Evolutionary conservation across 2,888 invertebrate species (phyloP).

Genomic region (Cheilosia vulpina): DNA sequence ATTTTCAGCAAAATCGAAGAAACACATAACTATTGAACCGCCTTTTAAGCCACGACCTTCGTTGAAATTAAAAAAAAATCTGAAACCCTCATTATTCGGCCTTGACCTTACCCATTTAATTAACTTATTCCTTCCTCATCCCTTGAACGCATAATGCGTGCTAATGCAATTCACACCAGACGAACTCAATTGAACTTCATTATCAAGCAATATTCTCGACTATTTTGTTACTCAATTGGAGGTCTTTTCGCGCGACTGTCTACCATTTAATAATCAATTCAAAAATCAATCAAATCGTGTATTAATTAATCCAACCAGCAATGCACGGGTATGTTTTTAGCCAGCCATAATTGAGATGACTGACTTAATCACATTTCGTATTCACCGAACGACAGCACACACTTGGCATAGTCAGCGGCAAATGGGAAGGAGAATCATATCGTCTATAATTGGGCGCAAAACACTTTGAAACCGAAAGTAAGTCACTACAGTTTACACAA

Average conservation of each 20-base stretch:
- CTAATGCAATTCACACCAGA: not conserved
- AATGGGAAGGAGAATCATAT: not conserved
- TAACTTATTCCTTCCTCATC: not conserved
- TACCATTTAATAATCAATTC: conserved; percentile 21
- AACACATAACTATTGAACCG: not conserved
- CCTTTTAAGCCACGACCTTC: not conserved
- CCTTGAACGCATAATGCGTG: conserved; percentile 3
- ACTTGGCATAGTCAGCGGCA: conserved; percentile 40
- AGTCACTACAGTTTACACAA: conserved; percentile 33
- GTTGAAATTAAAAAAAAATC: not conserved
- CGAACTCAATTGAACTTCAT: conserved; percentile 22
- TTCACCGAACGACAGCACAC: conserved; percentile 46
- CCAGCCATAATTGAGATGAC: conserved; percentile 17
- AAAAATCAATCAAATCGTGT: conserved; percentile 51
- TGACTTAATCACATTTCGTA: conserved; percentile 55
- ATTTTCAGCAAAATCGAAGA: no score
- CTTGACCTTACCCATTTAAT: conserved; percentile 28
- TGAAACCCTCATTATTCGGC: not conserved
- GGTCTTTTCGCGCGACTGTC: not conserved
- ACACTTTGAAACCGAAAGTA: conserved; percentile 38
- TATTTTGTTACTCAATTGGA: conserved; percentile 24
- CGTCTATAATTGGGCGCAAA: not conserved
- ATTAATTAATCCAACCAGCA: conserved; percentile 55
- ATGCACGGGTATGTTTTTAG: conserved; percentile 45
- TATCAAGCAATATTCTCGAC: conserved; percentile 39